Conservation (phyloP, 2,888 invertebrate species). For the Ditula angustiorana region DNA sequence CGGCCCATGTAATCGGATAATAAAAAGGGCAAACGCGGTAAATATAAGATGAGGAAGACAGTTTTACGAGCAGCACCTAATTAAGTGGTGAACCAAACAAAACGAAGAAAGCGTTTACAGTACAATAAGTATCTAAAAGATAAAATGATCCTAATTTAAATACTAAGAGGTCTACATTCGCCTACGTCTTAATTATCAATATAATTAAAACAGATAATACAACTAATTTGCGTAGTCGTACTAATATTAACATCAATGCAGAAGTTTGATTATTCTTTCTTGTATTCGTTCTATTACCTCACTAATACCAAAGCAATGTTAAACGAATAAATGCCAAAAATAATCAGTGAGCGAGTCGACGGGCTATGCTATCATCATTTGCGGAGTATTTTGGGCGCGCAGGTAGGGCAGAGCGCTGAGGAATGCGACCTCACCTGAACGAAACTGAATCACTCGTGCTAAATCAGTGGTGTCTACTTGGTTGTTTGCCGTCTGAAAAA, state of each 20-base stretch:
- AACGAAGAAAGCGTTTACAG: slow-evolving; percentile 78
- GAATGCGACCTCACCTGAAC: slow-evolving; percentile 84
- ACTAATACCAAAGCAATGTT: background rate
- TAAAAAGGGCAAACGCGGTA: slow-evolving; percentile 86
- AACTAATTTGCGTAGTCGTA: background rate
- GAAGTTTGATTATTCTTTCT: background rate
- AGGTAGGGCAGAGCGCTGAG: slow-evolving; percentile 72
- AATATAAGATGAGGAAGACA: slow-evolving; percentile 86
- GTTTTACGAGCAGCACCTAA: slow-evolving; percentile 85
- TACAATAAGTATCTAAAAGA: slow-evolving; percentile 53
- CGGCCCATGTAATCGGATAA: slow-evolving; percentile 85
- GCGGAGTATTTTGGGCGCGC: slow-evolving; percentile 79
- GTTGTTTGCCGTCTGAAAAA: slow-evolving; percentile 1
- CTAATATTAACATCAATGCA: background rate
- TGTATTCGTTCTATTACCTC: background rate
- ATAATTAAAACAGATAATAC: no score
- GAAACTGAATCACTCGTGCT: slow-evolving; percentile 79
- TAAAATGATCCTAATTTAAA: background rate
- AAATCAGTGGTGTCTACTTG: slow-evolving; percentile 77
- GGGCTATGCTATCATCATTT: slow-evolving; percentile 60
- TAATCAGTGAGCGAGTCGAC: slow-evolving; percentile 63
- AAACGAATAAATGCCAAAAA: slow-evolving; percentile 58
- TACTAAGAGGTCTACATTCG: background rate
- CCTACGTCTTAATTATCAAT: background rate
- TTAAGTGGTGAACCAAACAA: slow-evolving; percentile 84